Evolutionary conservation across 2,888 invertebrate genomes (phyloP).

Genomic region (Galerucella nymphaeae): DNA sequence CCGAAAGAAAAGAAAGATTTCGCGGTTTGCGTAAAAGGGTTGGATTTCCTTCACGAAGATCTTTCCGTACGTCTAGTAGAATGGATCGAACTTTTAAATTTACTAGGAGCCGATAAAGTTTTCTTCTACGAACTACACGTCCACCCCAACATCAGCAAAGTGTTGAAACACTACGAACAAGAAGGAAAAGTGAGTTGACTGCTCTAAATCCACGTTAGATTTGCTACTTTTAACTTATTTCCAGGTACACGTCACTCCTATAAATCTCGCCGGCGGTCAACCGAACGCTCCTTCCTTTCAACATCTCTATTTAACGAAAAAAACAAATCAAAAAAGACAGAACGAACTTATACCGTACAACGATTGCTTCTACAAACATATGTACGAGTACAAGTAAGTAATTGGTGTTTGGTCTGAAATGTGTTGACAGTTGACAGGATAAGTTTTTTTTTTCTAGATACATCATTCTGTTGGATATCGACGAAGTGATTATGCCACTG

Average conservation of each 20-base stretch:
- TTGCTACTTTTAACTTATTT: constrained; percentile 9
- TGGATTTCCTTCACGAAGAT: constrained; percentile 93
- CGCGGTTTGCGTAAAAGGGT: constrained; percentile 90
- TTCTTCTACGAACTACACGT: constrained; percentile 91
- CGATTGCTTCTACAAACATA: constrained; percentile 93
- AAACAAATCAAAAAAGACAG: constrained; percentile 92
- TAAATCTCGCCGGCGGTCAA: constrained; percentile 76
- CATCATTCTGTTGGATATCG: constrained; percentile 91
- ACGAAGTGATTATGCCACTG: constrained; percentile 94
- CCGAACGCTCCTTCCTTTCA: constrained; percentile 91
- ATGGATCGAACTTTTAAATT: constrained; percentile 90
- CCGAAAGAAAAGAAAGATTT: constrained; percentile 81
- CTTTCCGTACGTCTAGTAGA: constrained; percentile 89
- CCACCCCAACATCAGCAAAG: constrained; percentile 92
- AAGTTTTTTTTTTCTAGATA: constrained; percentile 64
- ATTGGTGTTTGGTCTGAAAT: background rate
- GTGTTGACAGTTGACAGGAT: background rate
- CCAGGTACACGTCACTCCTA: constrained; percentile 77
- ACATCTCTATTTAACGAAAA: constrained; percentile 89
- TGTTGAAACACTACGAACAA: constrained; percentile 71
- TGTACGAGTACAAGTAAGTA: constrained; percentile 80
- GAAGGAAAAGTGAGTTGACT: constrained; percentile 60
- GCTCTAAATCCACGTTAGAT: background rate
- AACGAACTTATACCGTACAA: constrained; percentile 97
- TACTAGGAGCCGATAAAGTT: constrained; percentile 91